Conservation (phyloP, 2,888 invertebrate genomes). For the Notodonta dromedarius region DNA sequence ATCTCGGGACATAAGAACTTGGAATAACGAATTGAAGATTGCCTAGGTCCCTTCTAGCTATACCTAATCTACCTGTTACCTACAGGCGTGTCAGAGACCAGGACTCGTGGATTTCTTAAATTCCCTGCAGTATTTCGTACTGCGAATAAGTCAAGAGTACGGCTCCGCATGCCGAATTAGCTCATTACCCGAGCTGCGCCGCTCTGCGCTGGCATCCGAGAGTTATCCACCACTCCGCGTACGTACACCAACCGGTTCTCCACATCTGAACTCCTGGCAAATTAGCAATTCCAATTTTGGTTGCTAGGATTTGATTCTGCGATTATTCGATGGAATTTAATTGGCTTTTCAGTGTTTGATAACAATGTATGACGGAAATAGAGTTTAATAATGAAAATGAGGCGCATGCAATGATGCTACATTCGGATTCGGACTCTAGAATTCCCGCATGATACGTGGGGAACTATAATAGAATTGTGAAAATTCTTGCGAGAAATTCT, state of each 20-base stretch:
- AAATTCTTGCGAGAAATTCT: too few relatives aligned
- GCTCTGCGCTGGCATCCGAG: constrained; percentile 44
- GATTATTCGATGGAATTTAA: neutral
- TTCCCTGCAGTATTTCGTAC: constrained; percentile 46
- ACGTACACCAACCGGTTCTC: constrained; percentile 18
- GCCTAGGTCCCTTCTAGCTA: neutral
- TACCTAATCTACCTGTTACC: neutral
- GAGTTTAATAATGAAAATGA: too few relatives aligned
- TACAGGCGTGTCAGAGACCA: neutral
- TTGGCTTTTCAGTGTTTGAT: too few relatives aligned
- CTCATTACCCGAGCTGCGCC: constrained; percentile 60
- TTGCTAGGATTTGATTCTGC: neutral
- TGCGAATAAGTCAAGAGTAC: constrained; percentile 34
- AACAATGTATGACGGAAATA: too few relatives aligned
- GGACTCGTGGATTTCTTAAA: constrained; percentile 47
- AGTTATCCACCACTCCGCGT: constrained; percentile 61
- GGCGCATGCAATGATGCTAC: too few relatives aligned
- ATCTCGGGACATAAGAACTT: neutral
- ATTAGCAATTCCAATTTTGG: too few relatives aligned
- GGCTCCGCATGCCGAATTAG: constrained; percentile 68
- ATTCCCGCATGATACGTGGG: too few relatives aligned
- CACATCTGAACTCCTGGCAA: constrained; percentile 25
- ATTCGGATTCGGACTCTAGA: too few relatives aligned
- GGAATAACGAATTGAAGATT: neutral
- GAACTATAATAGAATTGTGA: too few relatives aligned